Evolutionary conservation across 1,140 invertebrate genomes (phyloP).

Genomic region (Bombus balteatus): DNA sequence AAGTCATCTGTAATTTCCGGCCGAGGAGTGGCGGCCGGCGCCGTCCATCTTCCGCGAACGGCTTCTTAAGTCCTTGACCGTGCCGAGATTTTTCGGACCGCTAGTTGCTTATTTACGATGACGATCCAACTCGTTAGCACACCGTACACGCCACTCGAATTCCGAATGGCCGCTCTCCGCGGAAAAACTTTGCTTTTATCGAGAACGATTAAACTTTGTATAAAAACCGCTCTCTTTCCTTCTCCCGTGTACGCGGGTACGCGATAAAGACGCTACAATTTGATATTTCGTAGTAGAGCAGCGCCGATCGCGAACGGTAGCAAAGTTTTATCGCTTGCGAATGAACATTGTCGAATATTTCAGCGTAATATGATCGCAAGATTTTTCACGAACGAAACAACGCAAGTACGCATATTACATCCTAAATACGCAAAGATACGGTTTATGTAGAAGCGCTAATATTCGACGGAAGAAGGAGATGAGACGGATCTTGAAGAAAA

Average conservation of each 20-base stretch:
- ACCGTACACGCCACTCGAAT: constrained; percentile 2
- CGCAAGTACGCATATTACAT: too few relatives aligned
- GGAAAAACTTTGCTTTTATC: neutral
- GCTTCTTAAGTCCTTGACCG: constrained; percentile 26
- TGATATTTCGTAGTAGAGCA: too few relatives aligned
- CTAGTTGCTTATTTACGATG: constrained; percentile 45
- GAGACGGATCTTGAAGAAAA: neutral
- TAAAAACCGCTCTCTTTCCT: neutral
- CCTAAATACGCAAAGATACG: too few relatives aligned
- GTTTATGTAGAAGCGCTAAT: too few relatives aligned
- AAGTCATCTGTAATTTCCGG: constrained; percentile 47
- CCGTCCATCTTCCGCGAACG: constrained; percentile 19
- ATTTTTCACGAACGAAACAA: too few relatives aligned
- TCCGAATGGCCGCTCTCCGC: neutral
- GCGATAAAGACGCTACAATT: too few relatives aligned
- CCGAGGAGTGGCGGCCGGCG: constrained; percentile 23
- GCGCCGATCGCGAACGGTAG: too few relatives aligned
- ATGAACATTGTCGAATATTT: too few relatives aligned
- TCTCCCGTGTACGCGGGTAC: too few relatives aligned
- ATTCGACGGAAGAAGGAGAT: neutral
- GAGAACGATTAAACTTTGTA: neutral
- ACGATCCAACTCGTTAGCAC: constrained; percentile 14
- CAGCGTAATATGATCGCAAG: too few relatives aligned
- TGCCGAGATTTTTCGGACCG: constrained; percentile 20
- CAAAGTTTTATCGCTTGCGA: too few relatives aligned